A percentile compares a stretch with the other conserved stretches of the same genome.
phyloP scores from a whole-genome alignment of 2,113 vertebrate species.

The Tympanuchus pallidicinctus region DNA sequence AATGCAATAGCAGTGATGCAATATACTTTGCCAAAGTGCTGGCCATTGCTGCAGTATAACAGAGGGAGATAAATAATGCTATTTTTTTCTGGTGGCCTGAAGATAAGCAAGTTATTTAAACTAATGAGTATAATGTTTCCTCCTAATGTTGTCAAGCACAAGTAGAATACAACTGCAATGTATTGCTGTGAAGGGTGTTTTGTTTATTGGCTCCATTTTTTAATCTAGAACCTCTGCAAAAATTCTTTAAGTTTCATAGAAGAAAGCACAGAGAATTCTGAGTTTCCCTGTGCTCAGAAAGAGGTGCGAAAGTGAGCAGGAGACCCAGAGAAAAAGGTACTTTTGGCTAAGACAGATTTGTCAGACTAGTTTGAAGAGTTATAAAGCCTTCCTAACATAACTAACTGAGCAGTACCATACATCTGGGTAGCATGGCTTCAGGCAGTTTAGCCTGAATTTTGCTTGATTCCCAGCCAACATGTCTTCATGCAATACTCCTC shows the following conservation, averaged over 20 bases:
- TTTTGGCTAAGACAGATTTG: neutral
- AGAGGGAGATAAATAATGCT: neutral
- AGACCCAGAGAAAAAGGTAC: neutral
- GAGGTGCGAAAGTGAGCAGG: neutral
- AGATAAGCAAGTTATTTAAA: constrained; percentile 46
- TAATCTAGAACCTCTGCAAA: neutral
- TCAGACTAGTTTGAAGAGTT: neutral
- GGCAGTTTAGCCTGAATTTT: neutral
- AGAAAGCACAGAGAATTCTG: neutral
- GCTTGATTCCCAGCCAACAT: neutral
- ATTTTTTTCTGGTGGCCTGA: neutral
- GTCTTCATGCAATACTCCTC: neutral
- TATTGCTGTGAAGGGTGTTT: neutral
- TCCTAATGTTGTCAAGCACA: neutral
- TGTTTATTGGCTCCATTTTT: neutral
- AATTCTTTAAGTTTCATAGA: neutral
- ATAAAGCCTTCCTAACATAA: neutral
- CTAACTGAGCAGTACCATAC: neutral
- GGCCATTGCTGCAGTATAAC: neutral
- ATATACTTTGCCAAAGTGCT: neutral
- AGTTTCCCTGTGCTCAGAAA: neutral
- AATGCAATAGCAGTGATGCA: neutral
- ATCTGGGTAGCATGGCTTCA: neutral
- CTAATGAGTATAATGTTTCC: neutral
- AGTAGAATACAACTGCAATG: neutral